Evolutionary conservation across 2,888 invertebrate species (phyloP), one percentile per base, ranked within the genome.

Genomic region (Metacarcinus magister): DNA sequence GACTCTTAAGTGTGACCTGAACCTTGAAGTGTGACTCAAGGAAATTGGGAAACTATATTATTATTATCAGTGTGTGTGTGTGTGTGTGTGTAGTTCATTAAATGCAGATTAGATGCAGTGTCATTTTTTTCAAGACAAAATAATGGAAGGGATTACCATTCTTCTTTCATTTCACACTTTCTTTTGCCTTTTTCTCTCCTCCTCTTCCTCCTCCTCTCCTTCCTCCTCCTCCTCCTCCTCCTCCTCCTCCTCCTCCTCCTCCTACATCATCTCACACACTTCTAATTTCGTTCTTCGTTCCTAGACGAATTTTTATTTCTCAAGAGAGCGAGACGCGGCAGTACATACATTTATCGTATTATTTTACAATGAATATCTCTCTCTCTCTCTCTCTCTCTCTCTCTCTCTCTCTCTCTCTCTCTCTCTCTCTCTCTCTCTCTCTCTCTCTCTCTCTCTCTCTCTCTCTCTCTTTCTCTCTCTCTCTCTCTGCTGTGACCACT

Each of bases 391-490:
- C 10, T 13, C 10, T 8, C 48, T 13, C 48, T n/a, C n/a, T 5
- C 43, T 46, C 46, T 39, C 43, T 39, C 39, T 46, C 39, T 46
- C 43, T 23, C 43, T 39, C 32, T 39, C 43, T 46, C 43, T 90
- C 44, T 19, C 91, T n/a, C 91, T 28, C 43, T 43, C 91, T 28
- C 44, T 39, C 43, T 23, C 90, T 23, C 39, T 39, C 46, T 39
- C 90, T 39, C 90, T 46, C 39, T 46, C 43, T 39, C 43, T 39
- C 39, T 46, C 39, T 46, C 43, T 43, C 95, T 91, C 60, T 43
- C 67, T 75, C 75, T 46, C 94, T 67, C 95, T 23, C 91, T 91
- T 91, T 54, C 95, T 48, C 91, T 39, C 67, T 44, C n/a, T 10
- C 16, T 16, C 19, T n/a, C 23, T 23, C 67, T 67, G 0, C 67